Conservation (phyloP, 2,888 invertebrate species). For the Papilio gigon region DNA sequence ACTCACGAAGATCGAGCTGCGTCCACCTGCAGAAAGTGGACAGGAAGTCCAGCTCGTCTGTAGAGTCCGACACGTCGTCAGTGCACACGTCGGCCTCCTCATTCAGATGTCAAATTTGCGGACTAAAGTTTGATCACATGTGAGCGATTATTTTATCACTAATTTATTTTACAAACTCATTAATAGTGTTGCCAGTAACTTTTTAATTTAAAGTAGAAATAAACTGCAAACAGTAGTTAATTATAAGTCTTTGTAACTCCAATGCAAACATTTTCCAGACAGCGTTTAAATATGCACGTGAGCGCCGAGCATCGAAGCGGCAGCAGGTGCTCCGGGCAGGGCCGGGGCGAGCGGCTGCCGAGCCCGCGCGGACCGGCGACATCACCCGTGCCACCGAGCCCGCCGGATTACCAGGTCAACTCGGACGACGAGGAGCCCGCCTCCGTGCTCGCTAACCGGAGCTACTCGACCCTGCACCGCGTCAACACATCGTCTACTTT, state of each 20-base stretch:
- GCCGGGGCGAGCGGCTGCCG: slow-evolving; percentile 56
- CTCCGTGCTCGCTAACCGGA: slow-evolving; percentile 34
- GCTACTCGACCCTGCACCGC: slow-evolving; percentile 32
- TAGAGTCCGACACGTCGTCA: slow-evolving; percentile 50
- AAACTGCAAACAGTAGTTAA: not conserved
- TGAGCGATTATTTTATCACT: slow-evolving; percentile 44
- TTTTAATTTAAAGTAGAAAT: not conserved
- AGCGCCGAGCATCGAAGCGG: slow-evolving; percentile 61
- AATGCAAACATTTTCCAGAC: slow-evolving; percentile 51
- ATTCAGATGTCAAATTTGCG: slow-evolving; percentile 61
- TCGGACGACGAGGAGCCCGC: slow-evolving; percentile 51
- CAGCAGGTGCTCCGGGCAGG: slow-evolving; percentile 65
- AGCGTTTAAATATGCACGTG: slow-evolving; percentile 65
- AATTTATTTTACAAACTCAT: not conserved
- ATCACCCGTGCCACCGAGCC: slow-evolving; percentile 27
- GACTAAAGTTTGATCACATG: slow-evolving; percentile 64
- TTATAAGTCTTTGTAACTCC: not conserved
- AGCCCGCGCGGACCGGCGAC: slow-evolving; percentile 40
- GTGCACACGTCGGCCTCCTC: slow-evolving; percentile 44
- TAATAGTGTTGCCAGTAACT: not conserved
- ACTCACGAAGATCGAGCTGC: slow-evolving; percentile 58
- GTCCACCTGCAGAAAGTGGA: slow-evolving; percentile 50
- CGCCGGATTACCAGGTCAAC: slow-evolving; percentile 42
- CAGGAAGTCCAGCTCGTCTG: slow-evolving; percentile 46
- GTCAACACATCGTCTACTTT: slow-evolving; percentile 45